phyloP scores from a whole-genome alignment of 2,888 invertebrate species.

The Leistus spinibarbis region DNA sequence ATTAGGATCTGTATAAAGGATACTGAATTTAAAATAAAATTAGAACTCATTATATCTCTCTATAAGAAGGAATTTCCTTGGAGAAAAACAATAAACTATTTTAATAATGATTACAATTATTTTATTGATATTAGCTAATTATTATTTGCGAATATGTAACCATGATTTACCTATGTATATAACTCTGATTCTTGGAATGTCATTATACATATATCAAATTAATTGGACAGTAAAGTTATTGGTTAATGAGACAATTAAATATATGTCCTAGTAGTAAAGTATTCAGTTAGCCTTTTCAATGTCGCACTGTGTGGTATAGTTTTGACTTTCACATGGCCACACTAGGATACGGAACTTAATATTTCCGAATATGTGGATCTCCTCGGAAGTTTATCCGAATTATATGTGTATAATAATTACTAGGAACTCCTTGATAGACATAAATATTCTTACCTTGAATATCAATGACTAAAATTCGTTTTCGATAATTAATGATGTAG shows the following conservation, averaged over 20 bases:
- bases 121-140: not conserved
- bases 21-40: too few relatives aligned
- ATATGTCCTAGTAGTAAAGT: slow-evolving; percentile 14
- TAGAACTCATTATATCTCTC: too few relatives aligned
- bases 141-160: not conserved
- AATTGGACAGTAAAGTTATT: slow-evolving; percentile 13
- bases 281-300: slow-evolving; percentile 8
- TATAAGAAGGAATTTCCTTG: too few relatives aligned
- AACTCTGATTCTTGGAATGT: slow-evolving; percentile 6
- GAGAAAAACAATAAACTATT: too few relatives aligned
- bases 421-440: not conserved
- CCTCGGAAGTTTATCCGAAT: not conserved
- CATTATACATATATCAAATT: slow-evolving; percentile 15
- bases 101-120: too few relatives aligned
- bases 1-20: too few relatives aligned
- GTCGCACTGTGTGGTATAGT: not conserved
- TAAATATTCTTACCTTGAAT: slow-evolving; percentile 3
- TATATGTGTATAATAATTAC: not conserved
- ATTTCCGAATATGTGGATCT: not conserved
- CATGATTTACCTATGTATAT: not conserved
- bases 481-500: not conserved
- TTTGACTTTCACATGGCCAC: slow-evolving; percentile 7
- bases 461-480: not conserved
- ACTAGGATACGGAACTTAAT: slow-evolving; percentile 7
- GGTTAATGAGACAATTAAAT: slow-evolving; percentile 13